phyloP scores from a whole-genome alignment of 2,113 vertebrate species.

The Acanthochromis polyacanthus region DNA sequence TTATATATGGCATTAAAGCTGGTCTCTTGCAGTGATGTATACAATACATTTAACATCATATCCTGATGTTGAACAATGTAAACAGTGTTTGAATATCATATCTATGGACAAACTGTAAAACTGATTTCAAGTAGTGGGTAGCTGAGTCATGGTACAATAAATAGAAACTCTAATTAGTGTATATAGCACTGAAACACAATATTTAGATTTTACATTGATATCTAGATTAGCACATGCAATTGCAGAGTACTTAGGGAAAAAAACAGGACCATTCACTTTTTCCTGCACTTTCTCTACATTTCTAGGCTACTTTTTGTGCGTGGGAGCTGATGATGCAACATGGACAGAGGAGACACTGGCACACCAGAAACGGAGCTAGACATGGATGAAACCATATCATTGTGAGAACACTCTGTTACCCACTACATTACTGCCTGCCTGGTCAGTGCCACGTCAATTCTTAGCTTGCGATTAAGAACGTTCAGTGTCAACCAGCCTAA shows the following conservation, averaged over 20 bases:
- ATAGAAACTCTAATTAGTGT: too few relatives aligned
- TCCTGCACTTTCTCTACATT: background rate
- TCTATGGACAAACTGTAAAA: background rate
- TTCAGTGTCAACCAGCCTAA: constrained; percentile 22
- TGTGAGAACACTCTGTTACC: constrained; percentile 42
- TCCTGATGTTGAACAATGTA: background rate
- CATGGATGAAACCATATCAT: constrained; percentile 40
- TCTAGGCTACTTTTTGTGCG: constrained; percentile 13
- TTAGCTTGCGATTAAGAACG: constrained; percentile 34
- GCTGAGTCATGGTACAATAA: too few relatives aligned
- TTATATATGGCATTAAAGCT: background rate
- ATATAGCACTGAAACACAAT: too few relatives aligned
- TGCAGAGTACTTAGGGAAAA: background rate
- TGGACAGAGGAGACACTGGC: constrained; percentile 26
- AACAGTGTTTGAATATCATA: background rate
- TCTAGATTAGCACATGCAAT: too few relatives aligned
- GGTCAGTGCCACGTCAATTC: background rate
- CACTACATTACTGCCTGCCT: constrained; percentile 1
- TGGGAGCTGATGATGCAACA: constrained; percentile 39
- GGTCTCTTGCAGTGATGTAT: too few relatives aligned
- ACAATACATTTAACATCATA: background rate
- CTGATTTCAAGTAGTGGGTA: too few relatives aligned
- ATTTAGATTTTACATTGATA: too few relatives aligned
- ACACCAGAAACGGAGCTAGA: background rate
- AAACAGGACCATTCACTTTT: background rate